A percentile compares a stretch with the other conserved stretches of the same genome.
Conservation (phyloP, 2,113 vertebrate genomes). For the Hippocampus comes region DNA sequence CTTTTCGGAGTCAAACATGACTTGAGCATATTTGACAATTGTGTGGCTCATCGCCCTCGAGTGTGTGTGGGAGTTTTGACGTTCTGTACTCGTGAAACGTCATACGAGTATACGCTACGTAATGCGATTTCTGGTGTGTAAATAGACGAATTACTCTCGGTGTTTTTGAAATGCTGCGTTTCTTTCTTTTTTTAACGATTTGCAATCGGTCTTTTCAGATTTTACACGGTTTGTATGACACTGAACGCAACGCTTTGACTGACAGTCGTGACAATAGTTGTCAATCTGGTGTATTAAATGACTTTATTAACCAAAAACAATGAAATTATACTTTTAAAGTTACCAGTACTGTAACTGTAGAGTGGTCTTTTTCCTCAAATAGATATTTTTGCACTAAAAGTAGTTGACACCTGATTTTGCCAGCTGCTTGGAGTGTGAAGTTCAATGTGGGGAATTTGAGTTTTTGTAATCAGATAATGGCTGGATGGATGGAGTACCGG, state of each 20-base stretch:
- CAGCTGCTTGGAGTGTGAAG: not conserved
- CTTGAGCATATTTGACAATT: not conserved
- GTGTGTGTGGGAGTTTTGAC: not conserved
- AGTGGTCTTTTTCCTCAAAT: no score
- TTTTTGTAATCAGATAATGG: no score
- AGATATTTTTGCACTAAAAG: no score
- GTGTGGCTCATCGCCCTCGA: not conserved
- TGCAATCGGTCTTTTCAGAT: not conserved
- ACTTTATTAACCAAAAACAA: not conserved
- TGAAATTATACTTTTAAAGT: no score
- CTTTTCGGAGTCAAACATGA: not conserved
- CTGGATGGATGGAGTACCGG: no score
- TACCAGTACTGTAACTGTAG: no score
- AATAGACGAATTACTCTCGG: not conserved
- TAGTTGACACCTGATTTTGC: no score
- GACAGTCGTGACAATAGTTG: not conserved
- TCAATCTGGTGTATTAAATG: not conserved
- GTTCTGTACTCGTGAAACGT: not conserved
- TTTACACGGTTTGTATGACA: not conserved
- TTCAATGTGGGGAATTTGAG: not conserved
- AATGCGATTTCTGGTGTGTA: not conserved
- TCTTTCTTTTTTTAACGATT: not conserved
- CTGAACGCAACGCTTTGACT: not conserved
- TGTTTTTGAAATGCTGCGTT: not conserved
- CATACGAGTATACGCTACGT: not conserved